Base-by-base conservation (phyloP, 2,113 vertebrate genomes). In the Chaetodon auriga region DNA sequence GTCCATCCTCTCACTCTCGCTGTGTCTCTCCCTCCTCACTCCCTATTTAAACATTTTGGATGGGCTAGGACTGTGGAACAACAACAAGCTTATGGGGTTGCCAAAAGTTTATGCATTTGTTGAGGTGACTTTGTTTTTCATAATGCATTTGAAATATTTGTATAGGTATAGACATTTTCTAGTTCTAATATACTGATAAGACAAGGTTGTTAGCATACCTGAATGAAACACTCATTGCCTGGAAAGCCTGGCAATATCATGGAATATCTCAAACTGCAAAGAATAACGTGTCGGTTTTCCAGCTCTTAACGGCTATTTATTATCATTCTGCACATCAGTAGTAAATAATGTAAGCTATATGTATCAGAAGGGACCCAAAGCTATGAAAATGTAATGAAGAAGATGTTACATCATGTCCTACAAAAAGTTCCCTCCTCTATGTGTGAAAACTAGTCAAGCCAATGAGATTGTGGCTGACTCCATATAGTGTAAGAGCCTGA, bases 31-130 rank as follows among this genome's bases (percentile, higher is more conserved):
- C 5, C 46, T 51, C 25, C 65, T 25, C 73, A 5, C 53, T 73
- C 30, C 43, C 49, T 75, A 54, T 84, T 83, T 38, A 78, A 70
- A 83, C 57, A 85, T 76, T 68, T 85, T 68, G 75, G 61, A 83
- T 36, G 18, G 63, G 63, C 18, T 15, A 10, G 54, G n/a, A 46
- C 57, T 81, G 80, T 62, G 66, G 63, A 81, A 90, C 66, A 78
- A 89, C 74, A 87, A 83, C 77, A 87, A 80, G 88, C 78, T 93
- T 87, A 81, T 41, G 46, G 51, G 81, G 79, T 88, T 80, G 83
- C 58, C 51, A 88, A 75, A 87, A 77, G 84, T 90, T 73, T 85
- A 84, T 30, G 30, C 48, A 69, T 76, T 80, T 64, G 60, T 57
- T 49, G 48, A 71, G 61, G 62, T 75, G 68, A 81, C 57, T 57